phyloP scores from a whole-genome alignment of 2,797 vertebrate species.

The Anas capensis region DNA sequence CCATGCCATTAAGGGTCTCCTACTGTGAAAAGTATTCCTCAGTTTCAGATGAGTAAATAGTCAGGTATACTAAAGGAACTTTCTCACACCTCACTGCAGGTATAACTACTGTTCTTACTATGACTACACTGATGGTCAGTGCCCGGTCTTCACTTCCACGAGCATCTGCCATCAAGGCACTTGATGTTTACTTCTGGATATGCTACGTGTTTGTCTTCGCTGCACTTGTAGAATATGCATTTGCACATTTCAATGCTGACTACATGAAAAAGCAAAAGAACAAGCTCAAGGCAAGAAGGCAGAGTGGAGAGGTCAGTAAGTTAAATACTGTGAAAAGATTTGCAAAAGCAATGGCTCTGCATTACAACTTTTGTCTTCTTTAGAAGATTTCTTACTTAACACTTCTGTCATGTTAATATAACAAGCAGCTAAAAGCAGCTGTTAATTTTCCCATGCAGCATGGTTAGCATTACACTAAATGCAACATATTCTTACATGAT shows the following conservation, averaged over 20 bases:
- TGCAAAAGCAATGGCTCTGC: neutral
- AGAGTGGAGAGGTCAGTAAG: conserved; percentile 86
- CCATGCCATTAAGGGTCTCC: neutral
- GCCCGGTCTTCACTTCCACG: conserved; percentile 94
- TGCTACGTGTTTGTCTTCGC: conserved; percentile 98
- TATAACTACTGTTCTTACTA: conserved; percentile 97
- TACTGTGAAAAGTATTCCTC: neutral
- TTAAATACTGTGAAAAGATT: neutral
- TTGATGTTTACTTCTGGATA: conserved; percentile 99
- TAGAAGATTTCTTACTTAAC: neutral
- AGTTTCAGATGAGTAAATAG: neutral
- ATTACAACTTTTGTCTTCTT: neutral
- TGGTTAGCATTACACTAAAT: neutral
- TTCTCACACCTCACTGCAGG: conserved; percentile 76
- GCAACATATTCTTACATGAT: neutral
- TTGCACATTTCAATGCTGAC: conserved; percentile 98
- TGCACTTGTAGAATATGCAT: conserved; percentile 95
- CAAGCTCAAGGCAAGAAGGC: conserved; percentile 89
- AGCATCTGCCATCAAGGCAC: conserved; percentile 95
- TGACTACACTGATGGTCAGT: conserved; percentile 98
- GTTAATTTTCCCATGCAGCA: neutral
- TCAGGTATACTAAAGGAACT: neutral
- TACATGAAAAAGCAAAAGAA: conserved; percentile 95
- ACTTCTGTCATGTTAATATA: neutral
- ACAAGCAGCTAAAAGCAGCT: neutral